A percentile compares a stretch with the other conserved stretches of the same genome.
These are phyloP conservation scores for Glaucidium brasilianum DNA, from an alignment of 2,113 vertebrate genomes.

Conservation along the genomic window DNA sequence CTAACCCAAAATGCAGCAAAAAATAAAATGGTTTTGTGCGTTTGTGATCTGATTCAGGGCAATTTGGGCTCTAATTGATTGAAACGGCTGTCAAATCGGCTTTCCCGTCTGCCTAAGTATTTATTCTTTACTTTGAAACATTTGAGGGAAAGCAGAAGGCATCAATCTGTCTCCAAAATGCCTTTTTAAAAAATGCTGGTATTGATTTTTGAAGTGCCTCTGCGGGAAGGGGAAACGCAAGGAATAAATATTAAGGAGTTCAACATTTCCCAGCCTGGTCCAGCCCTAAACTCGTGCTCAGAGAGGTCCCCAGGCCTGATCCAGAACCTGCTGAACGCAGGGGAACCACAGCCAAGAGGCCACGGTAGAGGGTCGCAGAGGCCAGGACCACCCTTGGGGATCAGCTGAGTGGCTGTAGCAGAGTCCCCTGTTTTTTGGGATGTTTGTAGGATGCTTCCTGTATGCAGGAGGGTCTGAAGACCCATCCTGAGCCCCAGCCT, in stretches of 20 bases:
- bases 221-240: background rate
- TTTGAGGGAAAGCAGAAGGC: background rate
- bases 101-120: background rate
- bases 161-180: background rate
- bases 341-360: background rate
- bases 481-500: background rate
- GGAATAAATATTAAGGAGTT: background rate
- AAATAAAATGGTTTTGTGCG: fast-evolving
- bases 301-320: too few relatives aligned
- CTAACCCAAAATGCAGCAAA: background rate
- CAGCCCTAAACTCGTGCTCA: fast-evolving
- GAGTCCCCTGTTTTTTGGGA: fast-evolving
- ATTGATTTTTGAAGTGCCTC: background rate
- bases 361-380: fast-evolving
- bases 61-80: background rate
- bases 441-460: background rate
- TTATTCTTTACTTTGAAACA: background rate
- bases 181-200: background rate
- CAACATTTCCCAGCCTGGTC: background rate
- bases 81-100: fast-evolving
- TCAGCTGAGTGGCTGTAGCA: fast-evolving
- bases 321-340: fast-evolving
- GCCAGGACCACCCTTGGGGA: background rate
- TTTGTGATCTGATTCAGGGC: background rate
- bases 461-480: background rate